A percentile compares a stretch with the other conserved stretches of the same genome.
phyloP scores from a whole-genome alignment of 2,888 invertebrate species.

The Torymus texanus region DNA sequence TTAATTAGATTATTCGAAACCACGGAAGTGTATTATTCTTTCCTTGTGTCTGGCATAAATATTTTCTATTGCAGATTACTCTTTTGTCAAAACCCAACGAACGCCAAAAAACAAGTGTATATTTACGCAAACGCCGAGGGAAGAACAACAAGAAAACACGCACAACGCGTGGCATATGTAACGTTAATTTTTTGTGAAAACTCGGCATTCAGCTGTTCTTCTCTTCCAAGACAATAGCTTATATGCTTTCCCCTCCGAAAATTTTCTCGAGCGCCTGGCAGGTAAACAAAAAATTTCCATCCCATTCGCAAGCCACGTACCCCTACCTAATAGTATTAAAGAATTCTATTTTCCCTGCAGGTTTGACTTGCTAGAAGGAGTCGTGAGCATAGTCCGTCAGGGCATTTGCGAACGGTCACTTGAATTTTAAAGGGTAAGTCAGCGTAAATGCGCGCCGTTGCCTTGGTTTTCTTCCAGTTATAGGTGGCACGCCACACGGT shows the following conservation, averaged over 20 bases:
- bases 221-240: background rate
- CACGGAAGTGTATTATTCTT: too few relatives aligned
- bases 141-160: too few relatives aligned
- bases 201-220: background rate
- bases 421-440: slow-evolving; percentile 49
- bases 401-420: slow-evolving; percentile 41
- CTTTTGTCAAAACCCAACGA: background rate
- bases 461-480: background rate
- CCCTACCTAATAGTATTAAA: slow-evolving; percentile 44
- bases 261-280: background rate
- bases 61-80: background rate
- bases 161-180: too few relatives aligned
- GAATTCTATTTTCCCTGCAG: slow-evolving; percentile 33
- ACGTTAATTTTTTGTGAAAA: slow-evolving; percentile 38
- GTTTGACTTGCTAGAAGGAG: slow-evolving; percentile 26
- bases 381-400: slow-evolving; percentile 17
- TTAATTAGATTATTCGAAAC: too few relatives aligned
- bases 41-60: too few relatives aligned
- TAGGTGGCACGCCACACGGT: slow-evolving; percentile 17
- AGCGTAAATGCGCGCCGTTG: slow-evolving; percentile 29
- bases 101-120: background rate
- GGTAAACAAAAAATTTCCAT: slow-evolving; percentile 9
- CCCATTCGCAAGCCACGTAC: background rate
- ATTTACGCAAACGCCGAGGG: background rate
- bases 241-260: background rate